Base-by-base conservation (phyloP, 2,888 invertebrate genomes). In the Cataglyphis altisquamis region DNA sequence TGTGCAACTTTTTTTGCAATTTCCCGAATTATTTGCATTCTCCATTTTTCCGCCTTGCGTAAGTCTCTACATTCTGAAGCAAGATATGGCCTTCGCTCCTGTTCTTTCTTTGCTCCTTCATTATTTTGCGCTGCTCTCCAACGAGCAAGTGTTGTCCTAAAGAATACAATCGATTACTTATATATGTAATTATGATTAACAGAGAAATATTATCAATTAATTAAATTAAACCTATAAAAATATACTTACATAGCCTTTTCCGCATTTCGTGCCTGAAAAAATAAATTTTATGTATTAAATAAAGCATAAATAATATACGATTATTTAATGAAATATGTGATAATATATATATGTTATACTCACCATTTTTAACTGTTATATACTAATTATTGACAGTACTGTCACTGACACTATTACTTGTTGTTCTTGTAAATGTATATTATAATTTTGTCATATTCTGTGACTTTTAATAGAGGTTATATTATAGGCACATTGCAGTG, bases 1-100 rank as follows among this genome's bases (percentile, higher is more conserved):
- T 99, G 99, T 1, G 99, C 98, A 0, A 99, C 99, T 96, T 99
- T 99, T 93, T 99, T 98, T 0, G 99, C 98, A 62, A 99, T 98
- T 95, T 99, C 99, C 82, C 99, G 96, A 81, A 99, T 98, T 84
- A 99, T 99, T 94, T 99, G 99, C 95, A 98, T 96, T 87, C 99
- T 96, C 97, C 99, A 99, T 95, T 98, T 99, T 94, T 99, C 99
- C 52, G 99, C 98, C 94, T 98, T 98, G 57, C 97, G 97, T 55
- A 99, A 95, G 93, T 98, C 98, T 89, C 97, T 97, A 95, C 99
- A 99, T 93, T 99, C 99, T 0, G 99, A 98, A 0, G 99, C 99
- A 66, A 99, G 95, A 93, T 98, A 99, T 0, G 99, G 99, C 66
- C 99, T 96, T 0, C 99, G 96, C 93, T 98, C 98, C 90, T 97